These are phyloP conservation scores for Typhlichthys subterraneus DNA, from an alignment of 2,797 vertebrate species.

Conservation along the genomic window DNA sequence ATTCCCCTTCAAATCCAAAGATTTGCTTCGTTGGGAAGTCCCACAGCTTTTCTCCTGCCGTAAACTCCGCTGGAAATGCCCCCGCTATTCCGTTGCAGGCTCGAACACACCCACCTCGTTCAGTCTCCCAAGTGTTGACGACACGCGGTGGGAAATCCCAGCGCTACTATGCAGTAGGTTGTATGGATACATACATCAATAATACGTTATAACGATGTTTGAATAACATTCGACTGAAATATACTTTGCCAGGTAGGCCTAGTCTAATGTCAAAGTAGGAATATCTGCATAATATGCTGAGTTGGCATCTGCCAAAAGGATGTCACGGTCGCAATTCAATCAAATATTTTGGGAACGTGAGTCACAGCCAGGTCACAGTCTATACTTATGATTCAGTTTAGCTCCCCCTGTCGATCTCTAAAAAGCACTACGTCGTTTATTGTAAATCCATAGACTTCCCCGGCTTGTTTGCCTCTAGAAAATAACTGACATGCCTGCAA, in stretches of 20 bases:
- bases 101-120: not conserved
- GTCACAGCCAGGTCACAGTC: no score
- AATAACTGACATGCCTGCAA: no score
- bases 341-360: no score
- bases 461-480: no score
- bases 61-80: constrained; percentile 72
- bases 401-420: constrained; percentile 15
- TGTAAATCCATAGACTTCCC: constrained; percentile 41
- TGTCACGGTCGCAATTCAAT: no score
- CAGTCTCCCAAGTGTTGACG: no score
- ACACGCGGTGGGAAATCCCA: constrained; percentile 40
- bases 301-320: no score
- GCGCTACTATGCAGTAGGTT: not conserved
- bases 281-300: no score
- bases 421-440: constrained; percentile 57
- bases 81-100: constrained; percentile 34
- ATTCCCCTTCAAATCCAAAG: constrained; percentile 27
- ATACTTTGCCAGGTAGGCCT: no score
- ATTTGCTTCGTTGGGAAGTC: constrained; percentile 51
- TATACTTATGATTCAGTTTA: no score
- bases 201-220: not conserved
- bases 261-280: no score
- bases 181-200: not conserved
- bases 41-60: constrained; percentile 34
- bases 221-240: no score